Percentiles rank a stretch among this genome's conserved stretches.
Conservation (phyloP, 2,113 vertebrate species). For the Hippocampus abdominalis region DNA sequence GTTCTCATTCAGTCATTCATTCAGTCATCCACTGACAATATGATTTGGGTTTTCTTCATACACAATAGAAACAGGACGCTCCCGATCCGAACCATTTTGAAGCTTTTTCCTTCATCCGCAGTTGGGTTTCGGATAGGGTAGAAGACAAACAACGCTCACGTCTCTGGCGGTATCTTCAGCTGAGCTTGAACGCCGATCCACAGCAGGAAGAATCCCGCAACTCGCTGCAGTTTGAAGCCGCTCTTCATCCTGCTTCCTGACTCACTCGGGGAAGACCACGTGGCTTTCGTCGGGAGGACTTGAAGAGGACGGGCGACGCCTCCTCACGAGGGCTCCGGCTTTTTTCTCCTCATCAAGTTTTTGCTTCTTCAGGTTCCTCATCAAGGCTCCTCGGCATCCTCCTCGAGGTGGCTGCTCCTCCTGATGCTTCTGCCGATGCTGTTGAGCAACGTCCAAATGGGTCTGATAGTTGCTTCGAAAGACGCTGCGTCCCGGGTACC, state of each 20-base stretch:
- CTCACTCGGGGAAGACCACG: background rate
- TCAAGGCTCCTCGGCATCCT: background rate
- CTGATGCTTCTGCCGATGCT: background rate
- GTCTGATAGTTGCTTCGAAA: too few species aligned
- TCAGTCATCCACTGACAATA: background rate
- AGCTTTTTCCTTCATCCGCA: background rate
- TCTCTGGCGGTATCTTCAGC: conserved; percentile 85
- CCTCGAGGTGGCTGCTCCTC: background rate
- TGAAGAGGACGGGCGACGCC: conserved; percentile 19
- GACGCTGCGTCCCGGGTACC: too few species aligned
- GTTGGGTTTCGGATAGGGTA: background rate
- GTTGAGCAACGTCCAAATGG: too few species aligned
- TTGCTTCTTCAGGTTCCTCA: too few species aligned
- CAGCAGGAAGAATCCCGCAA: conserved; percentile 66
- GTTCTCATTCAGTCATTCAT: background rate
- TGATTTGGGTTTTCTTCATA: background rate
- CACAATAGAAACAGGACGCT: background rate
- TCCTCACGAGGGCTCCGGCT: conserved; percentile 43
- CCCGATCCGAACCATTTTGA: background rate
- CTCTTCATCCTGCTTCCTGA: conserved; percentile 35
- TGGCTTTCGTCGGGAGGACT: conserved; percentile 11
- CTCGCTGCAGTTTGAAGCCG: conserved; percentile 49
- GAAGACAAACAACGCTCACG: conserved; percentile 72
- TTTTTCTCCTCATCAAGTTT: background rate
- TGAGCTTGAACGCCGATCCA: conserved; percentile 70